Evolutionary conservation across 2,113 vertebrate species (phyloP).

Genomic region (Anhinga rufa): DNA sequence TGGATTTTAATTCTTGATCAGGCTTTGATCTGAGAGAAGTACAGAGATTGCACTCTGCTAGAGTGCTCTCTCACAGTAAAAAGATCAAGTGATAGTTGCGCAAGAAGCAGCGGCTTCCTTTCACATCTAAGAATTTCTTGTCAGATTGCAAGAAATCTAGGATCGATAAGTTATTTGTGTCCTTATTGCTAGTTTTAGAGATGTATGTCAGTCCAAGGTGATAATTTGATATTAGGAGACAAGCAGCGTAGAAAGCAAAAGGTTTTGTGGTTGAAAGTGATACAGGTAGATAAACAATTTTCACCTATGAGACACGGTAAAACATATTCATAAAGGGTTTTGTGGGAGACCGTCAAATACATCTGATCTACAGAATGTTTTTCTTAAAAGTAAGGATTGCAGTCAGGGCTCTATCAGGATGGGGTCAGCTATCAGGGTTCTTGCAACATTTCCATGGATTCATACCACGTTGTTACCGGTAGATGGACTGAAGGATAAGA

Average conservation of each 20-base stretch:
- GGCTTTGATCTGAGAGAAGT: not conserved
- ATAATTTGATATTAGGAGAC: not conserved
- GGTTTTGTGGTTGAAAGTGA: not conserved
- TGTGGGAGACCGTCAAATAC: accelerated
- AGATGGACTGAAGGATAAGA: not conserved
- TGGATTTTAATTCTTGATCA: not conserved
- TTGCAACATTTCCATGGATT: not conserved
- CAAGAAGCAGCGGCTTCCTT: not conserved
- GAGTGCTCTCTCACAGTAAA: not conserved
- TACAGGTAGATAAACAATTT: not conserved
- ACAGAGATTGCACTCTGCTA: not conserved
- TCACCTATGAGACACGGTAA: not conserved
- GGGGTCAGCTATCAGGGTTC: not conserved
- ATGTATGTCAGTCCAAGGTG: not conserved
- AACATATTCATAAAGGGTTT: not conserved
- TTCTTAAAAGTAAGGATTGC: not conserved
- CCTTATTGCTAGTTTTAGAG: not conserved
- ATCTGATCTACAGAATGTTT: not conserved
- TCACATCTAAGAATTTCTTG: not conserved
- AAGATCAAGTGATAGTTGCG: too few species aligned
- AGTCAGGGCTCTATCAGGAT: not conserved
- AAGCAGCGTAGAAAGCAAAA: not conserved
- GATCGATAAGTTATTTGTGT: not conserved
- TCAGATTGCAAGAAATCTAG: not conserved
- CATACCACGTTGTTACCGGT: accelerated